Evolutionary conservation across 2,888 invertebrate genomes (phyloP).

Genomic region (Carcina quercana): DNA sequence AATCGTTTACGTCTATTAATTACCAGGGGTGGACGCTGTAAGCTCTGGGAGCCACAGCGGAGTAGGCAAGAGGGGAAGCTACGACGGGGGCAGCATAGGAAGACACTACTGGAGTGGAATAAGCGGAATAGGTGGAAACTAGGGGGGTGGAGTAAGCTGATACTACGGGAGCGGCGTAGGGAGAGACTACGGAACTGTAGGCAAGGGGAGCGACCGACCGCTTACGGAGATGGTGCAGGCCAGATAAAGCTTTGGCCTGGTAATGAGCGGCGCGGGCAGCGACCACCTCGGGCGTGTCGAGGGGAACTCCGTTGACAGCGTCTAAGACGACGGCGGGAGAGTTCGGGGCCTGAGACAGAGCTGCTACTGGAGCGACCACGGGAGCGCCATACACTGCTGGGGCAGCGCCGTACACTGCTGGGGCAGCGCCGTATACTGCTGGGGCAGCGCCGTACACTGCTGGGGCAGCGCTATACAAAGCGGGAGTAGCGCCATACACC

Average conservation of each 20-base stretch:
- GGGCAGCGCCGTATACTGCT: conserved; percentile 24
- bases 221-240: conserved; percentile 54
- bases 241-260: conserved; percentile 59
- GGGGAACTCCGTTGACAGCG: conserved; percentile 57
- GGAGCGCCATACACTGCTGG: conserved; percentile 22
- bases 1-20: conserved; percentile 12
- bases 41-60: conserved; percentile 33
- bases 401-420: conserved; percentile 11
- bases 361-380: conserved; percentile 17
- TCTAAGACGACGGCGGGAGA: conserved; percentile 61
- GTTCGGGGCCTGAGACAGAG: conserved; percentile 47
- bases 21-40: conserved; percentile 52
- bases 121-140: conserved; percentile 26
- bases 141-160: conserved; percentile 22
- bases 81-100: conserved; percentile 19
- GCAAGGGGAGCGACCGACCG: conserved; percentile 42
- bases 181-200: conserved; percentile 42
- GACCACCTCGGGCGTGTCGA: conserved; percentile 66
- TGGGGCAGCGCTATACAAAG: conserved; percentile 30
- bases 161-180: conserved; percentile 19
- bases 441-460: conserved; percentile 29
- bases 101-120: conserved; percentile 28
- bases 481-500: conserved; percentile 27
- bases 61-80: conserved; percentile 22
- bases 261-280: conserved; percentile 62